Percentiles rank a stretch among this genome's conserved stretches.
phyloP scores from a whole-genome alignment of 2,797 vertebrate species.

The Aulostomus chinensis region DNA sequence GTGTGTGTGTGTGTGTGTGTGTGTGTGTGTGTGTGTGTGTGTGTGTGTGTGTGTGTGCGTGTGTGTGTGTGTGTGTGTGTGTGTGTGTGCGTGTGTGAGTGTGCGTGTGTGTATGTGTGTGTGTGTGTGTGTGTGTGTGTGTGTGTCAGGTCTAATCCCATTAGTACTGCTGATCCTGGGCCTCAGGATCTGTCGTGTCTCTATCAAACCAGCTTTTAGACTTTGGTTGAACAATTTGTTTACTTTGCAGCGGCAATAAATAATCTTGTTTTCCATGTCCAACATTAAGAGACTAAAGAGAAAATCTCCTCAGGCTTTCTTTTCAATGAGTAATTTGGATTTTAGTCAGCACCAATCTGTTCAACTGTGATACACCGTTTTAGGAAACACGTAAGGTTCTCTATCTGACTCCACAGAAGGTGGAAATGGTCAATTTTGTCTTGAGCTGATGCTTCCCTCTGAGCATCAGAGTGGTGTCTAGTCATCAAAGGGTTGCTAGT shows the following conservation, averaged over 20 bases:
- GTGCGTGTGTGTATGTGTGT: too few relatives aligned
- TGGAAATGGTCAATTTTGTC: constrained; percentile 8
- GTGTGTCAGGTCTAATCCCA: constrained; percentile 55
- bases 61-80: constrained; percentile 19
- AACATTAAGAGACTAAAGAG: constrained; percentile 12
- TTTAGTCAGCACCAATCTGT: not conserved
- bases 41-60: not conserved
- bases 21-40: not conserved
- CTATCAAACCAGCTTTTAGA: constrained; percentile 55
- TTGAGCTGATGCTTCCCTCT: constrained; percentile 24
- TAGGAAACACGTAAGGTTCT: constrained; percentile 2
- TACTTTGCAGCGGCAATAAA: constrained; percentile 37
- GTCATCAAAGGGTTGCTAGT: too few relatives aligned
- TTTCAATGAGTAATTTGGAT: constrained; percentile 3
- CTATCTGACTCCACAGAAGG: constrained; percentile 1
- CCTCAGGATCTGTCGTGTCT: constrained; percentile 54
- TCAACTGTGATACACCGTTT: constrained; percentile 4
- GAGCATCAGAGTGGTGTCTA: constrained; percentile 12
- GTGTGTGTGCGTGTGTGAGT: too few relatives aligned
- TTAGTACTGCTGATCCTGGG: constrained; percentile 59
- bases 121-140: not conserved
- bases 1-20: not conserved
- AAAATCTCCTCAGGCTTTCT: constrained; percentile 16
- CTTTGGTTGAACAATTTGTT: constrained; percentile 36
- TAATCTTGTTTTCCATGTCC: constrained; percentile 37